Conservation (phyloP, 2,113 vertebrate species). For the Eupsittula cactorum region DNA sequence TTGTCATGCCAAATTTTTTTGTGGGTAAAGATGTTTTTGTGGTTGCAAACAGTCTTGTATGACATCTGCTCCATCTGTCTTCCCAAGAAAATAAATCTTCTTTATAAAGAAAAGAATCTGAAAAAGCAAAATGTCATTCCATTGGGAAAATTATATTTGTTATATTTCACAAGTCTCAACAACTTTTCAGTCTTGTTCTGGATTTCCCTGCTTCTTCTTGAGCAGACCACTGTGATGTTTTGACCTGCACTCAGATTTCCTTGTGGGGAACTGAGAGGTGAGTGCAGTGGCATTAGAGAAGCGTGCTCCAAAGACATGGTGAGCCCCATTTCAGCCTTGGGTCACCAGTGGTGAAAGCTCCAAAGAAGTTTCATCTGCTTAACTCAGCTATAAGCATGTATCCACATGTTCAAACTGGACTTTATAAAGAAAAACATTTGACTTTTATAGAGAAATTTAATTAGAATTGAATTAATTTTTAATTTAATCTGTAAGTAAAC, state of each 20-base stretch:
- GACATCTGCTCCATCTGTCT: background rate
- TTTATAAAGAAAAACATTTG: slow-evolving; percentile 44
- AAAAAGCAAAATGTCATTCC: background rate
- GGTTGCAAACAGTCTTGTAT: background rate
- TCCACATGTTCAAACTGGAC: background rate
- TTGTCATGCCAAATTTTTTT: background rate
- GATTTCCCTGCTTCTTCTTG: background rate
- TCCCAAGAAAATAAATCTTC: background rate
- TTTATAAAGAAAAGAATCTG: background rate
- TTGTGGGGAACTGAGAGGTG: rapidly evolving
- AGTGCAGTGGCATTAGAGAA: background rate
- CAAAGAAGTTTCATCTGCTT: background rate
- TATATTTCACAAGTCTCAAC: background rate
- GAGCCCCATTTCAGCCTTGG: background rate
- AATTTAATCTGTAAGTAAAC: background rate
- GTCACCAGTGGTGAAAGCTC: background rate
- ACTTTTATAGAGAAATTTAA: slow-evolving; percentile 38
- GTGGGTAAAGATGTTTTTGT: background rate
- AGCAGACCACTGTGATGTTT: background rate
- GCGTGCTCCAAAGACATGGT: background rate
- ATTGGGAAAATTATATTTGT: background rate
- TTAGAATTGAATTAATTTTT: slow-evolving; percentile 25
- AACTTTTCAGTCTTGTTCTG: background rate
- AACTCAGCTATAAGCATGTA: background rate
- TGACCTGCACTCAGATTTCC: background rate